A percentile compares a stretch with the other conserved stretches of the same genome.
Evolutionary conservation across 2,888 invertebrate species (phyloP).

Genomic region (Hirudinaria manillensis): DNA sequence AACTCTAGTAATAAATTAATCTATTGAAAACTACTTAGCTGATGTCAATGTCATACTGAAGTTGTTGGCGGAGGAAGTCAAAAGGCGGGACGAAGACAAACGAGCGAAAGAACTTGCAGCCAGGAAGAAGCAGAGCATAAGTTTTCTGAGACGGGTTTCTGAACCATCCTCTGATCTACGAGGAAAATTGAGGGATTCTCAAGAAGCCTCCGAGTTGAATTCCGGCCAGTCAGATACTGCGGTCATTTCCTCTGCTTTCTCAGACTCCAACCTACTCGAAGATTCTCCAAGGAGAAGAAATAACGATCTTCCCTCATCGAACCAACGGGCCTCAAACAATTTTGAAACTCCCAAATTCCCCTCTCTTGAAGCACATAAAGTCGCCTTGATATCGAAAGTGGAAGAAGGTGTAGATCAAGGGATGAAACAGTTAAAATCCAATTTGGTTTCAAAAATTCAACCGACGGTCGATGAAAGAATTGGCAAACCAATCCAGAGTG

Average conservation of each 20-base stretch:
- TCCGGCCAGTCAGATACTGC: not conserved
- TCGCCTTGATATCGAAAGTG: not conserved
- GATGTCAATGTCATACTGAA: conserved; percentile 25
- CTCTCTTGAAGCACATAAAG: conserved; percentile 4
- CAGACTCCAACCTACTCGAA: not conserved
- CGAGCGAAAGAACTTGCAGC: not conserved
- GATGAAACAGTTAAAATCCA: not conserved
- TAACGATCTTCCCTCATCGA: not conserved
- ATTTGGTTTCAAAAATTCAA: no score
- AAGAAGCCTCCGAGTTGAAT: no score
- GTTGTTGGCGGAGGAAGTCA: conserved; percentile 21
- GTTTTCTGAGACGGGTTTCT: conserved; percentile 5
- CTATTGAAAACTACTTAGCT: not conserved
- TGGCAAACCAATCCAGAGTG: not conserved
- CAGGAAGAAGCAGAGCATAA: conserved; percentile 10
- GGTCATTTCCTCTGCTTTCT: not conserved
- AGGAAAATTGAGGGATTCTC: not conserved
- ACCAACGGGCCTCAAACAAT: not conserved
- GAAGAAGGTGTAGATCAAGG: not conserved
- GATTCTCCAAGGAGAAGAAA: not conserved
- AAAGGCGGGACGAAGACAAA: conserved; percentile 19
- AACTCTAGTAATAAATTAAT: not conserved
- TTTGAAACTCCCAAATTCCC: not conserved
- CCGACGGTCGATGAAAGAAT: not conserved
- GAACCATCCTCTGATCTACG: not conserved